Evolutionary conservation across 2,797 vertebrate genomes (phyloP).

Genomic region (Pangasius macronema): DNA sequence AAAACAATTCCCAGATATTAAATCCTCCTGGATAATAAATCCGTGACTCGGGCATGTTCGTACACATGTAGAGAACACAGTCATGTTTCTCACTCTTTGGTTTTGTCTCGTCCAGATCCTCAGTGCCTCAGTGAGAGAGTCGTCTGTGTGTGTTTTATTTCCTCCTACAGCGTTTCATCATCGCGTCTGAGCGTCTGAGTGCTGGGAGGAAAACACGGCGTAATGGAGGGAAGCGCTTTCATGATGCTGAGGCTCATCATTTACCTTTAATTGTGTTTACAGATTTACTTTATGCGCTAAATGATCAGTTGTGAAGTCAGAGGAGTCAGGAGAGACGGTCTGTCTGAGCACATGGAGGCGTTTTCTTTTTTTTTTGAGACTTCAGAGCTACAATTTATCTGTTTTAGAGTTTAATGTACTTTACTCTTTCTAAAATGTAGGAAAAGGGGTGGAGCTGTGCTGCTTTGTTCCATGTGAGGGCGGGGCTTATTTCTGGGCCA

Average conservation of each 20-base stretch:
- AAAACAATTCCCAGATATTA: too few relatives aligned
- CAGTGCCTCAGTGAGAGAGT: neutral
- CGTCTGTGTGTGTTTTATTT: neutral
- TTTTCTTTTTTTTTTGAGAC: neutral
- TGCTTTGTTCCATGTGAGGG: neutral
- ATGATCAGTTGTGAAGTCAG: neutral
- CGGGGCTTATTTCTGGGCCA: neutral
- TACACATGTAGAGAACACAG: neutral
- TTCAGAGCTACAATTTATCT: neutral
- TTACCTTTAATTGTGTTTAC: neutral
- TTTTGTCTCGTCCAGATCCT: neutral
- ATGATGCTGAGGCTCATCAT: neutral
- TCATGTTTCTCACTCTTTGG: neutral
- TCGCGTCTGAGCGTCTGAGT: neutral
- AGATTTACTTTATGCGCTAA: neutral
- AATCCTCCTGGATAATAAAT: neutral
- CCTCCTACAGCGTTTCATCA: neutral
- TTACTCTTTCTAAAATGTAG: neutral
- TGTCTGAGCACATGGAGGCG: neutral
- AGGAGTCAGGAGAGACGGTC: neutral
- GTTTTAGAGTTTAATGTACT: neutral
- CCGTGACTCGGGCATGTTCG: neutral
- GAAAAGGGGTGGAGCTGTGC: neutral
- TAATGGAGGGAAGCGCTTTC: neutral
- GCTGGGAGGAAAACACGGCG: neutral